These are phyloP conservation scores for Dusona sp. DNA, from an alignment of 2,888 invertebrate species.

Conservation along the genomic window DNA sequence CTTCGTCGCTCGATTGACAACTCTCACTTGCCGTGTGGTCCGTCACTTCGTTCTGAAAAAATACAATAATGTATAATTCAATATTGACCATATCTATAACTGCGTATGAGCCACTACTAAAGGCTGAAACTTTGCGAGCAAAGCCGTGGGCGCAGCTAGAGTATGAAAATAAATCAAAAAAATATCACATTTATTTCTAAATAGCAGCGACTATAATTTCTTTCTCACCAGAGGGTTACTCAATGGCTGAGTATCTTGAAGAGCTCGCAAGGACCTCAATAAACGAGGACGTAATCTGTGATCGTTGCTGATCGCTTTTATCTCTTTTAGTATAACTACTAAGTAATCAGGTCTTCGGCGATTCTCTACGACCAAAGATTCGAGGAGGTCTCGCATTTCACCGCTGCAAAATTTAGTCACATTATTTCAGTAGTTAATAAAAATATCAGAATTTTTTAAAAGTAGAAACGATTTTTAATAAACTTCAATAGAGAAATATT, in stretches of 20 bases:
- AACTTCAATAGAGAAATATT: not conserved
- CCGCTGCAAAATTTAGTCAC: slow-evolving; percentile 68
- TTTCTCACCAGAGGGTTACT: slow-evolving; percentile 77
- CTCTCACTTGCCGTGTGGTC: slow-evolving; percentile 81
- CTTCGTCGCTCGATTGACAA: slow-evolving; percentile 81
- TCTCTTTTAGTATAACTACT: slow-evolving; percentile 77
- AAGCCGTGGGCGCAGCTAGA: too few relatives aligned
- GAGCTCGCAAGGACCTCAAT: slow-evolving; percentile 75
- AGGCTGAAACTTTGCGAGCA: too few relatives aligned
- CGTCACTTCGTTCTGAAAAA: slow-evolving; percentile 76
- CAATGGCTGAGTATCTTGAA: slow-evolving; percentile 75
- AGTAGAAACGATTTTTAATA: not conserved
- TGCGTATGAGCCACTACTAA: too few relatives aligned
- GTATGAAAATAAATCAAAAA: too few relatives aligned
- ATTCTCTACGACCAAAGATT: slow-evolving; percentile 76
- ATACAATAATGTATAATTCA: not conserved
- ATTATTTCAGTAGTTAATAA: not conserved
- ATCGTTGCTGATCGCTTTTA: slow-evolving; percentile 79
- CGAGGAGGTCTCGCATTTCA: slow-evolving; percentile 77
- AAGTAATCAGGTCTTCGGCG: slow-evolving; percentile 77
- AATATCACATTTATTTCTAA: too few relatives aligned
- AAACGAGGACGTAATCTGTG: slow-evolving; percentile 77
- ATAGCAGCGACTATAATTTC: too few relatives aligned
- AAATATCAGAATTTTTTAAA: not conserved
- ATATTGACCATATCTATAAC: not conserved